Evolutionary conservation across 2,888 invertebrate genomes (phyloP).

Genomic region (Ctena decussata): DNA sequence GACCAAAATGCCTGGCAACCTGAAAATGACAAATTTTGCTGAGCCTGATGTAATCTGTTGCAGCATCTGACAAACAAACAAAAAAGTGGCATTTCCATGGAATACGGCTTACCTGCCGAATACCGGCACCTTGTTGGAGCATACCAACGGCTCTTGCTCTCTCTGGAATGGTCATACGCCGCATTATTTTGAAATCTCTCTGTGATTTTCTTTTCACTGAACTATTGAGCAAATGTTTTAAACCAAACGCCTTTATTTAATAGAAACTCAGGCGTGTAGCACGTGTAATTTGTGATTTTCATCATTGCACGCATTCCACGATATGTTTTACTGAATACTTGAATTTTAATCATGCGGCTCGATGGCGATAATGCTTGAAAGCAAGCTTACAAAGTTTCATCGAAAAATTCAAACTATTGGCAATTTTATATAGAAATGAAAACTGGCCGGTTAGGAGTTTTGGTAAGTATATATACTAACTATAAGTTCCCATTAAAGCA

Average conservation of each 20-base stretch:
- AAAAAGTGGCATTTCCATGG: too few species aligned
- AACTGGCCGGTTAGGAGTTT: background rate
- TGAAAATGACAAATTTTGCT: background rate
- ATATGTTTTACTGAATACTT: background rate
- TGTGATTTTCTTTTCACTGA: background rate
- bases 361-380: background rate
- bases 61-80: background rate
- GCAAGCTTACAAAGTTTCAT: background rate
- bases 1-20: background rate
- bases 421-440: background rate
- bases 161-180: background rate
- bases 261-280: background rate
- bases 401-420: background rate
- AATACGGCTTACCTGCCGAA: background rate
- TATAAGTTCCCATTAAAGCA: too few species aligned
- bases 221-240: background rate
- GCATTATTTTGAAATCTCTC: background rate
- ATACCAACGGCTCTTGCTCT: background rate
- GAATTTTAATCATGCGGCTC: background rate
- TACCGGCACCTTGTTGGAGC: background rate
- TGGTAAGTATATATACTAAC: background rate
- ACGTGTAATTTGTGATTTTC: background rate
- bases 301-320: background rate
- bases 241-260: background rate
- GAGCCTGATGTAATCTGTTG: background rate